Evolutionary conservation across 2,113 vertebrate genomes (phyloP).

Genomic region (Naja naja): DNA sequence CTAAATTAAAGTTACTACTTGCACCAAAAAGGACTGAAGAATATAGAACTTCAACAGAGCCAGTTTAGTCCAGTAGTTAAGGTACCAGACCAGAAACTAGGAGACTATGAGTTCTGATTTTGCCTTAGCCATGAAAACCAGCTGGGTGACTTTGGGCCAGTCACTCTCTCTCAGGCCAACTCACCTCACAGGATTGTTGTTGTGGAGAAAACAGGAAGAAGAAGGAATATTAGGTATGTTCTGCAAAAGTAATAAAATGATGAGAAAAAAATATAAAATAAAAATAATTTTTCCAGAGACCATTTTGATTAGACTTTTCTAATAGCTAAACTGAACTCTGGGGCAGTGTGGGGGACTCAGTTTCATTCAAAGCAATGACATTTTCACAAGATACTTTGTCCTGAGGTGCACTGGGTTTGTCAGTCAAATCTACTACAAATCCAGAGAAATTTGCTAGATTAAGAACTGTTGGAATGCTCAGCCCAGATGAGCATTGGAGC

Average conservation of each 20-base stretch:
- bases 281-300: neutral
- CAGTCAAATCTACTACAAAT: conserved; percentile 9
- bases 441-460: neutral
- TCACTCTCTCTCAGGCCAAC: too few relatives aligned
- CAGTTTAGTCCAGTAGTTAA: too few relatives aligned
- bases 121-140: too few relatives aligned
- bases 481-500: neutral
- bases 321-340: neutral
- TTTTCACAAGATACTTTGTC: neutral
- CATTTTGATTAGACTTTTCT: neutral
- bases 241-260: too few relatives aligned
- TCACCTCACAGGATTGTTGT: too few relatives aligned
- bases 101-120: too few relatives aligned
- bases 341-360: conserved; percentile 12
- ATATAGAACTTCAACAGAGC: neutral
- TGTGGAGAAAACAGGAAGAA: too few relatives aligned
- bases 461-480: neutral
- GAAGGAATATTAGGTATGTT: too few relatives aligned
- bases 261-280: too few relatives aligned
- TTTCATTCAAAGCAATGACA: neutral
- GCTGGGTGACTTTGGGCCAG: too few relatives aligned
- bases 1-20: conserved; percentile 44
- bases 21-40: conserved; percentile 33
- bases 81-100: too few relatives aligned
- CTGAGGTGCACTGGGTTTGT: neutral